A percentile compares a stretch with the other conserved stretches of the same genome.
These are phyloP conservation scores for Lithobates pipiens DNA, from an alignment of 2,797 vertebrate genomes.

Conservation along the genomic window DNA sequence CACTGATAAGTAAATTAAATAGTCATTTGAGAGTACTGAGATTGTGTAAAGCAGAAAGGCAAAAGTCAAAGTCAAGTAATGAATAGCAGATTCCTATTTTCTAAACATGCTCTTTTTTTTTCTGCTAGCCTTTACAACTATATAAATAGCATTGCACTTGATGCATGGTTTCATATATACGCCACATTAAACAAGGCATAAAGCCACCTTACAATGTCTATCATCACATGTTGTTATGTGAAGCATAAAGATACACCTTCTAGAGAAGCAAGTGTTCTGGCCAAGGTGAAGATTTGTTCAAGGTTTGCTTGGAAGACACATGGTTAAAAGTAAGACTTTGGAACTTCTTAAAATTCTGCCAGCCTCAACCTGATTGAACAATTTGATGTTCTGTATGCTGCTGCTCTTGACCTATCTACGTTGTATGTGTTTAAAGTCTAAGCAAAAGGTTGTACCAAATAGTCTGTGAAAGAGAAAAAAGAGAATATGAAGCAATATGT, in stretches of 20 bases:
- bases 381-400: slow-evolving; percentile 27
- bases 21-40: too few relatives aligned
- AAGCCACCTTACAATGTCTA: too few relatives aligned
- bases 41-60: too few relatives aligned
- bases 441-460: slow-evolving; percentile 52
- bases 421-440: slow-evolving; percentile 56
- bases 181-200: too few relatives aligned
- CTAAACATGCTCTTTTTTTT: too few relatives aligned
- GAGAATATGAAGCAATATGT: slow-evolving; percentile 59
- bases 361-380: slow-evolving; percentile 39
- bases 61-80: too few relatives aligned
- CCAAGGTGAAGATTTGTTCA: not conserved
- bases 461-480: slow-evolving; percentile 53
- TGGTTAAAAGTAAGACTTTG: slow-evolving; percentile 28
- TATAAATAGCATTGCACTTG: too few relatives aligned
- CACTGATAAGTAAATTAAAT: too few relatives aligned
- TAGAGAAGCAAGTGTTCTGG: not conserved
- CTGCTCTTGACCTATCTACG: slow-evolving; percentile 35
- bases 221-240: too few relatives aligned
- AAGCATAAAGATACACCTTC: not conserved
- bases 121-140: too few relatives aligned
- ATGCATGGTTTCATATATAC: too few relatives aligned
- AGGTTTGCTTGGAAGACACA: not conserved
- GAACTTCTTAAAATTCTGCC: not conserved
- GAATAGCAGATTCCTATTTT: too few relatives aligned